Base-by-base conservation (phyloP, 2,113 vertebrate genomes). In the Nothobranchius kuhntae region DNA sequence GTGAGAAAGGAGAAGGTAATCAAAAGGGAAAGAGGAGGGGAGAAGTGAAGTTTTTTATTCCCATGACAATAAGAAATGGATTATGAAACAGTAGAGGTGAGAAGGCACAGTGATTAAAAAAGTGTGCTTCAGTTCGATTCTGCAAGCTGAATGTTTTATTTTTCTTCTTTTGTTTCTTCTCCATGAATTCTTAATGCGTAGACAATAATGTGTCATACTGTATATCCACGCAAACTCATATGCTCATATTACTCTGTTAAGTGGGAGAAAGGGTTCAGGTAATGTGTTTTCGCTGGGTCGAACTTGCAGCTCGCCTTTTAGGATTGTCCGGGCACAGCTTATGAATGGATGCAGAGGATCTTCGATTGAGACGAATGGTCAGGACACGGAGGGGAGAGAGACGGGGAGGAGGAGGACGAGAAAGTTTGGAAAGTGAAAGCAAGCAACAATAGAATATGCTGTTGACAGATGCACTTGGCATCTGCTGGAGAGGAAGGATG, bases 391-490 rank as follows among this genome's bases (percentile, higher is more conserved):
- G 60, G 69, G 75, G 61, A 67, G 53, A 58, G 38, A 15, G 64
- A 26, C 13, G 65, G 30, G 30, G 30, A 30, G 30, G 24, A 45
- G 45, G 44, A 69, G 47, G 65, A 54, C 30, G 75, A 59, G 53
- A 59, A 58, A 77, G 68, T 55, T 76, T 59, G 53, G 51, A 81
- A 82, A 80, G 77, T 74, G 52, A 70, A 85, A 78, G 71, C 71
- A 67, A 70, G 81, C 71, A 91, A 91, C 90, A 93, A 88, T 78
- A 57, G 89, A 91, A 69, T 60, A 69, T 60, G 81, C 90, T 92
- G 89, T 91, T 89, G 93, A 95, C 96, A 98, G 95, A 95, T 96
- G 95, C 94, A 92, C 92, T 93, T 93, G 90, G 93, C 96, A 98
- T 96, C 95, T 97, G 95, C 90, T 92, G 85, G 89, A 93, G 91